A percentile compares a stretch with the other conserved stretches of the same genome.
These are phyloP conservation scores for Aix galericulata DNA, from an alignment of 2,113 vertebrate species.

Conservation along the genomic window DNA sequence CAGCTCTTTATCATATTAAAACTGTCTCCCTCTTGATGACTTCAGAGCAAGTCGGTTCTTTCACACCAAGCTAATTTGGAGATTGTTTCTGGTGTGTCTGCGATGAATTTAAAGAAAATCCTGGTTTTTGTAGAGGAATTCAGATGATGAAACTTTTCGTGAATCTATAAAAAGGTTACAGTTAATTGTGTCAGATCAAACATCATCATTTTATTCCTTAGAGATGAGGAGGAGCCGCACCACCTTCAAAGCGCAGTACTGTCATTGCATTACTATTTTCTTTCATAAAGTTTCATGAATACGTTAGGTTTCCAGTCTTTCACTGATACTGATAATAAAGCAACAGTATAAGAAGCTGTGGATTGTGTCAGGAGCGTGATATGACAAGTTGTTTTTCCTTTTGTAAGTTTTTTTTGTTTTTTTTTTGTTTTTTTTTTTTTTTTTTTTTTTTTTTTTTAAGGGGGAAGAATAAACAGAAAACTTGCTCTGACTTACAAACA, in stretches of 20 bases:
- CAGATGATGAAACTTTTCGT: neutral
- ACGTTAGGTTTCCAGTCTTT: neutral
- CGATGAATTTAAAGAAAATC: neutral
- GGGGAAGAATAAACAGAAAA: neutral
- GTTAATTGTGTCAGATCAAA: neutral
- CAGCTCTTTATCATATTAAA: neutral
- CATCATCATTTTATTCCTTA: neutral
- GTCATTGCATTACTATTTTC: neutral
- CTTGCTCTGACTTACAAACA: constrained; percentile 1
- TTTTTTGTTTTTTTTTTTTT: neutral
- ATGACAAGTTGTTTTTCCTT: neutral
- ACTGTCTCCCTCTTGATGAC: neutral
- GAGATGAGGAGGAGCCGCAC: neutral
- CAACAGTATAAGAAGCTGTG: neutral
- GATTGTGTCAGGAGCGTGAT: neutral
- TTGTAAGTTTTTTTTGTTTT: neutral
- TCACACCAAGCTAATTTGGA: neutral
- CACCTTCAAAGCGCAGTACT: neutral
- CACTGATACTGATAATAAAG: neutral
- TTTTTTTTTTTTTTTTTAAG: neutral
- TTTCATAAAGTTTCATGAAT: neutral
- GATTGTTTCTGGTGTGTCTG: neutral
- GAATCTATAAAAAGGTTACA: neutral
- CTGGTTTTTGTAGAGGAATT: neutral
- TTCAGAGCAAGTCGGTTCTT: neutral